Percentiles rank a stretch among this genome's conserved stretches.
Evolutionary conservation across 2,797 vertebrate genomes (phyloP).

Genomic region (Mormyrops boulengeri): DNA sequence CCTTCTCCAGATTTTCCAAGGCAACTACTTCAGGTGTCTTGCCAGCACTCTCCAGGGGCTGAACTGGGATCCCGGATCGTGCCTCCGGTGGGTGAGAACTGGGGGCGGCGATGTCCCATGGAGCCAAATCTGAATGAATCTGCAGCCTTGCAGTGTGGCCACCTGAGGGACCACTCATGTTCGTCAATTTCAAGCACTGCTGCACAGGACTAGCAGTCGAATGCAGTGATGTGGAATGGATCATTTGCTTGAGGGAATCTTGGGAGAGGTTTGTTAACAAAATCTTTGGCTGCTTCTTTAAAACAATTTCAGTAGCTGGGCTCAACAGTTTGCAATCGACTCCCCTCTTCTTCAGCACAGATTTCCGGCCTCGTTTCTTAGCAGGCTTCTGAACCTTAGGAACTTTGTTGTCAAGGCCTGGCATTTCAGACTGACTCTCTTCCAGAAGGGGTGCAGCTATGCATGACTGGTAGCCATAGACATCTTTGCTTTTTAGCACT

Average conservation of each 20-base stretch:
- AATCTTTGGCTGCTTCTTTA: slow-evolving; percentile 47
- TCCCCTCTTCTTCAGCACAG: slow-evolving; percentile 51
- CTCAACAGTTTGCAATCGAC: slow-evolving; percentile 46
- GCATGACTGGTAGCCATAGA: slow-evolving; percentile 86
- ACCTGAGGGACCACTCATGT: slow-evolving; percentile 61
- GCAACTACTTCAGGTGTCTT: slow-evolving; percentile 59
- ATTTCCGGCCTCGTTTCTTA: slow-evolving; percentile 44
- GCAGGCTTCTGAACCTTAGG: slow-evolving; percentile 40
- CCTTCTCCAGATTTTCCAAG: slow-evolving; percentile 60
- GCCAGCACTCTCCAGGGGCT: slow-evolving; percentile 58
- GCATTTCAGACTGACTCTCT: slow-evolving; percentile 40
- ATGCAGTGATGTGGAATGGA: slow-evolving; percentile 38
- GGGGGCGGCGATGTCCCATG: slow-evolving; percentile 25
- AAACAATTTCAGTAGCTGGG: slow-evolving; percentile 37
- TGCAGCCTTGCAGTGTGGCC: slow-evolving; percentile 67
- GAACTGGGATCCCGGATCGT: slow-evolving; percentile 64
- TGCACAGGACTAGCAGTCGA: slow-evolving; percentile 31
- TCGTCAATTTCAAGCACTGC: slow-evolving; percentile 66
- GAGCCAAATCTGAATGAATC: slow-evolving; percentile 59
- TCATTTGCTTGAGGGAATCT: slow-evolving; percentile 64
- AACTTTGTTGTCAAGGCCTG: slow-evolving; percentile 31
- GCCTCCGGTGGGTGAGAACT: slow-evolving; percentile 44
- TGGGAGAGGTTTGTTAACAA: slow-evolving; percentile 67
- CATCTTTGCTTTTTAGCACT: slow-evolving; percentile 84
- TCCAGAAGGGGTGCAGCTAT: slow-evolving; percentile 63